A percentile compares a stretch with the other conserved stretches of the same genome.
These are phyloP conservation scores for Macrobrachium nipponense DNA, from an alignment of 1,140 invertebrate species.

Conservation along the genomic window DNA sequence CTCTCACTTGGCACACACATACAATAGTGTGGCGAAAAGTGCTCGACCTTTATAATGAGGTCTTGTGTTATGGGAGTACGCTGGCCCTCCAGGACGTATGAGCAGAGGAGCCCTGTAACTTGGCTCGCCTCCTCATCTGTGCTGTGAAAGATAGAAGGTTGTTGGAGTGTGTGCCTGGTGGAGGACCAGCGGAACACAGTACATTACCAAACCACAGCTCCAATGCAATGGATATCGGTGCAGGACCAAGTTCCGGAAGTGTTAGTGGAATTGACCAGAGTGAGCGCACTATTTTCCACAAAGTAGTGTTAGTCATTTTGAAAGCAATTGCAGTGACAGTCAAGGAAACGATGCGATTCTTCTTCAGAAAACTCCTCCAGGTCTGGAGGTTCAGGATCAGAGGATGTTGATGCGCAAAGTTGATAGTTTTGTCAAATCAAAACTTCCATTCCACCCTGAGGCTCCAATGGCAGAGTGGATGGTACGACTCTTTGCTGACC, in stretches of 20 bases:
- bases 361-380: constrained; percentile 76
- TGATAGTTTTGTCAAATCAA: constrained; percentile 83
- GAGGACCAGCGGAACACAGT: constrained; percentile 66
- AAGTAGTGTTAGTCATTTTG: constrained; percentile 84
- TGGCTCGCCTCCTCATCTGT: constrained; percentile 85
- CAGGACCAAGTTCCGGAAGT: constrained; percentile 49
- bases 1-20: constrained; percentile 80
- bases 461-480: constrained; percentile 88
- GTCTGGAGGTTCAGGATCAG: constrained; percentile 65
- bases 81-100: constrained; percentile 86
- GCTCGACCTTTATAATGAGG: constrained; percentile 86
- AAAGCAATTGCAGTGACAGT: constrained; percentile 91
- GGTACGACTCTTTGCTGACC: constrained; percentile 87
- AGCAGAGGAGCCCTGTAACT: constrained; percentile 85
- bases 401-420: constrained; percentile 79
- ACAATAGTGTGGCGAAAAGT: constrained; percentile 86
- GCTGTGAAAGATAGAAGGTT: constrained; percentile 86
- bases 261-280: constrained; percentile 65
- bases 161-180: constrained; percentile 77
- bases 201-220: constrained; percentile 60
- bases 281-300: constrained; percentile 80
- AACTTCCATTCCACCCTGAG: constrained; percentile 87
- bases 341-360: constrained; percentile 84
- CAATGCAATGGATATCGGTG: neutral
- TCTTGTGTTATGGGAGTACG: constrained; percentile 89